phyloP scores from a whole-genome alignment of 2,797 vertebrate genomes.

The Synanceia verrucosa region DNA sequence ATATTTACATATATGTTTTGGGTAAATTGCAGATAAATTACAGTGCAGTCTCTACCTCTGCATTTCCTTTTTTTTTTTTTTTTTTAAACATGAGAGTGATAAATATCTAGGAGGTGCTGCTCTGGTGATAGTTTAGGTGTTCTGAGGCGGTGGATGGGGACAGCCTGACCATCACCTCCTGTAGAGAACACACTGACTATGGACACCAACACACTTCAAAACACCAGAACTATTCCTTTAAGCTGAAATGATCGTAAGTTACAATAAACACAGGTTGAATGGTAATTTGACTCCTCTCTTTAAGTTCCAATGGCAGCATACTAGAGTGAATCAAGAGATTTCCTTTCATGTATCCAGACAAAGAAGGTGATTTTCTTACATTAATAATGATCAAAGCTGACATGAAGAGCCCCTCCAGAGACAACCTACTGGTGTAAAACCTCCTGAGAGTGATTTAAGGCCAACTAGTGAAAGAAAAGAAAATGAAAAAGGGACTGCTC shows the following conservation, averaged over 20 bases:
- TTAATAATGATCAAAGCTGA: constrained; percentile 14
- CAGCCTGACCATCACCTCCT: not conserved
- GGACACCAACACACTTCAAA: not conserved
- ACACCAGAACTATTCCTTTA: not conserved
- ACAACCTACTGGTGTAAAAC: constrained; percentile 61
- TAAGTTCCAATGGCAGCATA: not conserved
- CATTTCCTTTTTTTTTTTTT: too few species aligned
- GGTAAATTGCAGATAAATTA: not conserved
- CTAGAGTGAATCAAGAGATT: not conserved
- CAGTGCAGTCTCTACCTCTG: too few species aligned
- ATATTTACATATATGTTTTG: not conserved
- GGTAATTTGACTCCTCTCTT: not conserved
- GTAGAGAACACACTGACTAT: not conserved
- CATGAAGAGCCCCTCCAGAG: constrained; percentile 20
- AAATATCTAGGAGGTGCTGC: not conserved
- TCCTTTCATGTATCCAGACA: not conserved
- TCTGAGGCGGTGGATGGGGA: too few species aligned
- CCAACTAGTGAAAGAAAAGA: constrained; percentile 74
- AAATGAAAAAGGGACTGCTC: constrained; percentile 15
- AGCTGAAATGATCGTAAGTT: not conserved
- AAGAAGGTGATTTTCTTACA: not conserved
- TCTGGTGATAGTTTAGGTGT: not conserved
- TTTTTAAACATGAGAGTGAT: not conserved
- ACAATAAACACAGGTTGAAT: not conserved
- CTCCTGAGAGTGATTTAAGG: constrained; percentile 83